A percentile compares a stretch with the other conserved stretches of the same genome.
These are phyloP conservation scores for Drosophila grimshawi DNA, from an alignment of 1,140 invertebrate genomes.

Conservation along the genomic window DNA sequence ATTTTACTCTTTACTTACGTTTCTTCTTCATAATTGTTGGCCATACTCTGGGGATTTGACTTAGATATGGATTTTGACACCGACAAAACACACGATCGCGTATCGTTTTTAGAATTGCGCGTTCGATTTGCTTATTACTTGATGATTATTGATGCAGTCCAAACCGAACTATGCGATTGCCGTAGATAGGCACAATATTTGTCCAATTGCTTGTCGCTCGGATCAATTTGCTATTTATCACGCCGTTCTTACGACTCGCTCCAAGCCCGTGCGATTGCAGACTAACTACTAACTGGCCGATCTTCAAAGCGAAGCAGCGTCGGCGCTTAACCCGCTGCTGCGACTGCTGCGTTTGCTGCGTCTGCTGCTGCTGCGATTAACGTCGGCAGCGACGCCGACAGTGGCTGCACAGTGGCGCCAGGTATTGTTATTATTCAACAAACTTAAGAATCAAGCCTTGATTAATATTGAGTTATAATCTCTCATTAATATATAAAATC, in stretches of 20 bases:
- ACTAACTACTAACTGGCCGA: conserved; percentile 75
- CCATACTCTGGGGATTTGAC: conserved; percentile 44
- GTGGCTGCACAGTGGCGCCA: conserved; percentile 28
- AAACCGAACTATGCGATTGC: conserved; percentile 39
- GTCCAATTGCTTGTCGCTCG: conserved; percentile 1
- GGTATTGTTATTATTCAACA: too few species aligned
- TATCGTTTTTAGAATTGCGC: conserved; percentile 29
- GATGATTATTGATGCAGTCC: conserved; percentile 35
- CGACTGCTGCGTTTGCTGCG: conserved; percentile 31
- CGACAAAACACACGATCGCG: conserved; percentile 23
- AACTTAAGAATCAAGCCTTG: neutral
- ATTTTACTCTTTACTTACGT: conserved; percentile 59
- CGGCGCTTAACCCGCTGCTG: conserved; percentile 70
- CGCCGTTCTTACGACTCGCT: conserved; percentile 58
- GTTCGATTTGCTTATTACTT: conserved; percentile 44
- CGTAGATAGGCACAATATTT: conserved; percentile 24
- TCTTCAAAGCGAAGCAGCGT: conserved; percentile 69
- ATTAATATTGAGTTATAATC: neutral
- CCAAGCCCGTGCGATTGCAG: conserved; percentile 73
- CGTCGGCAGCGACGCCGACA: conserved; percentile 22
- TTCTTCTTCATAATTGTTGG: conserved; percentile 56
- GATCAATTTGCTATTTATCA: conserved; percentile 13
- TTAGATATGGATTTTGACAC: conserved; percentile 6
- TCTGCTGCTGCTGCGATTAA: conserved; percentile 33
- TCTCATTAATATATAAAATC: neutral